A percentile compares a stretch with the other conserved stretches of the same genome.
Conservation (phyloP, 2,113 vertebrate species). For the Oreochromis spilurus region DNA sequence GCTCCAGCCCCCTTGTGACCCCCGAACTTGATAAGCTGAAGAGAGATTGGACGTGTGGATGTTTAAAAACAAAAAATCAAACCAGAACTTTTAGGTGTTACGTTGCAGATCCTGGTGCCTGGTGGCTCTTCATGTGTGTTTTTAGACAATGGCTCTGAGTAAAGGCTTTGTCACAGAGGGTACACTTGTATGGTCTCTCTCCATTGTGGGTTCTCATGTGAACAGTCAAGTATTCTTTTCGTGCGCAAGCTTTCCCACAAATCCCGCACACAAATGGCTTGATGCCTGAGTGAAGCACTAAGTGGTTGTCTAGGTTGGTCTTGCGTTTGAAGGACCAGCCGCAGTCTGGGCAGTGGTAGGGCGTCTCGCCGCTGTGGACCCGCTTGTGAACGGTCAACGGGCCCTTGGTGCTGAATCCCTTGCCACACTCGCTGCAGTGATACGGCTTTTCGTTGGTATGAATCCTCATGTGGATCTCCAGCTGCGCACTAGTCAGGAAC, state of each 20-base stretch:
- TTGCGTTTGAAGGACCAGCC: slow-evolving; percentile 52
- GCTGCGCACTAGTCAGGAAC: slow-evolving; percentile 37
- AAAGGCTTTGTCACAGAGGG: slow-evolving; percentile 43
- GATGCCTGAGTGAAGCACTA: slow-evolving; percentile 29
- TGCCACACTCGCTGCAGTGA: slow-evolving; percentile 33
- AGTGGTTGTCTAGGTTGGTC: slow-evolving; percentile 34
- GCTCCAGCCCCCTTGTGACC: fast-evolving
- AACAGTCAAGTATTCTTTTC: slow-evolving; percentile 36
- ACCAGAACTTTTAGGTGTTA: background rate
- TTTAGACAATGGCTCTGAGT: slow-evolving; percentile 63
- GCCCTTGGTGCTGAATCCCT: slow-evolving; percentile 31
- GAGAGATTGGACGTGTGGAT: background rate
- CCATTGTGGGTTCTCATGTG: slow-evolving; percentile 63
- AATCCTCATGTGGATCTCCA: slow-evolving; percentile 47
- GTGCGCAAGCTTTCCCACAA: slow-evolving; percentile 53
- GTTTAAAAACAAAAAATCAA: background rate
- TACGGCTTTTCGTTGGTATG: slow-evolving; percentile 40
- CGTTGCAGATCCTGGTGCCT: background rate
- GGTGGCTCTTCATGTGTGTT: slow-evolving; percentile 51
- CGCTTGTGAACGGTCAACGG: slow-evolving; percentile 33
- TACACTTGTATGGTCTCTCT: slow-evolving; percentile 52
- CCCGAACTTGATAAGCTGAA: background rate
- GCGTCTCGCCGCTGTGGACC: slow-evolving; percentile 45
- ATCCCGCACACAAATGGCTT: slow-evolving; percentile 37
- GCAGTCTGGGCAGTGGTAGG: slow-evolving; percentile 43